These are phyloP conservation scores for Lateolabrax maculatus DNA, from an alignment of 2,797 vertebrate species.

Conservation along the genomic window DNA sequence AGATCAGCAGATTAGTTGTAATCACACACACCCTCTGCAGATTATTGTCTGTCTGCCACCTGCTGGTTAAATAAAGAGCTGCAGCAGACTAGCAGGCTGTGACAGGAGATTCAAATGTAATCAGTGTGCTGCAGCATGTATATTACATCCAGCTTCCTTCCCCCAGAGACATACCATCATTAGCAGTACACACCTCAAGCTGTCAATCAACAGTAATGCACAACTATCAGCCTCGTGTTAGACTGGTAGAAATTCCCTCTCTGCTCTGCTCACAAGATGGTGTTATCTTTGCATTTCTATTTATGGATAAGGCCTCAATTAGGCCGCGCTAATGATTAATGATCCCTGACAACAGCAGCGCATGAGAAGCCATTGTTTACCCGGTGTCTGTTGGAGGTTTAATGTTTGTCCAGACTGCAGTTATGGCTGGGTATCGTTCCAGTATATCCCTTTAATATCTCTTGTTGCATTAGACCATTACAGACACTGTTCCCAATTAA, in stretches of 20 bases:
- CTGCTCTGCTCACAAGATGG: not conserved
- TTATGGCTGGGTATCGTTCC: too few species aligned
- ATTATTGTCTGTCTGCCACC: slow-evolving; percentile 29
- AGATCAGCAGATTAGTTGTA: not conserved
- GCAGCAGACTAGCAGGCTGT: not conserved
- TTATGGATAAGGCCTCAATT: not conserved
- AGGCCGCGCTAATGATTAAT: not conserved
- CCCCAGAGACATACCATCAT: not conserved
- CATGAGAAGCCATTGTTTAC: not conserved
- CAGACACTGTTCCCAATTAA: not conserved
- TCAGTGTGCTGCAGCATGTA: not conserved
- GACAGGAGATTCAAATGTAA: not conserved
- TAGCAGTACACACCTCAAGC: not conserved
- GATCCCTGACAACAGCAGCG: not conserved
- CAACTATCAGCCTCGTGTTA: not conserved
- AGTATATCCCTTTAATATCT: not conserved
- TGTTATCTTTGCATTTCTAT: not conserved
- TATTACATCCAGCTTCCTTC: not conserved
- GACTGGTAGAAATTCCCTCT: not conserved
- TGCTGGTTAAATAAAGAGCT: slow-evolving; percentile 30
- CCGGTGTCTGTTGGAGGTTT: not conserved
- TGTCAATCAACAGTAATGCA: not conserved
- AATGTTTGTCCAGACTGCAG: not conserved
- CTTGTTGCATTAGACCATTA: not conserved
- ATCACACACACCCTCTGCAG: not conserved